Evolutionary conservation across 1,140 invertebrate genomes (phyloP).

Genomic region (Brachionus koreanus): DNA sequence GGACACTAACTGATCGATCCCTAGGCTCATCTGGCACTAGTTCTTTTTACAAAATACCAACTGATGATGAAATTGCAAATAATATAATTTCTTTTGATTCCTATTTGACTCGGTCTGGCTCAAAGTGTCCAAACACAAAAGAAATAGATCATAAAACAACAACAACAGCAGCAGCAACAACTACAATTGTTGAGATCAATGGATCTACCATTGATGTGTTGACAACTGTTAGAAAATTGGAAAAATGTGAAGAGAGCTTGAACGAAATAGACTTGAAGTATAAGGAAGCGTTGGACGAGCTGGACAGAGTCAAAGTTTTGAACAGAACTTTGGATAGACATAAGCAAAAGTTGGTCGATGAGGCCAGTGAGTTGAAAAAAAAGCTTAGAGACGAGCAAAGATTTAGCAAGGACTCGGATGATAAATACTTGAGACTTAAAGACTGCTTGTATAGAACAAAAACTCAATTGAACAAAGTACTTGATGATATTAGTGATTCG

Average conservation of each 20-base stretch:
- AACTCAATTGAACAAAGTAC: constrained; percentile 1
- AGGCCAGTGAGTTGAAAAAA: constrained; percentile 8
- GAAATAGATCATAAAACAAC: background rate
- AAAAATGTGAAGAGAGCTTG: constrained; percentile 16
- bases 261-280: background rate
- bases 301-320: background rate
- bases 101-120: background rate
- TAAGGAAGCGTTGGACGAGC: background rate
- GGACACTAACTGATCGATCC: background rate
- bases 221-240: constrained; percentile 12
- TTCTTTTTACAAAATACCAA: background rate
- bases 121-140: background rate
- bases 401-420: constrained; percentile 28
- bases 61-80: constrained; percentile 4
- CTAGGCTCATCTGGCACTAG: no score
- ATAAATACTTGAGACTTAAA: constrained; percentile 22
- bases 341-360: constrained; percentile 9
- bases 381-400: constrained; percentile 25
- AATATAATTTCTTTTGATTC: background rate
- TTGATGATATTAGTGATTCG: constrained; percentile 34
- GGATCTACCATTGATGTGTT: constrained; percentile 10
- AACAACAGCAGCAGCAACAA: no score
- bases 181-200: background rate
- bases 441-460: constrained; percentile 34
- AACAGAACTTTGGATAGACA: constrained; percentile 18